Conservation (phyloP, 2,888 invertebrate genomes). For the Ceraclea dissimilis region DNA sequence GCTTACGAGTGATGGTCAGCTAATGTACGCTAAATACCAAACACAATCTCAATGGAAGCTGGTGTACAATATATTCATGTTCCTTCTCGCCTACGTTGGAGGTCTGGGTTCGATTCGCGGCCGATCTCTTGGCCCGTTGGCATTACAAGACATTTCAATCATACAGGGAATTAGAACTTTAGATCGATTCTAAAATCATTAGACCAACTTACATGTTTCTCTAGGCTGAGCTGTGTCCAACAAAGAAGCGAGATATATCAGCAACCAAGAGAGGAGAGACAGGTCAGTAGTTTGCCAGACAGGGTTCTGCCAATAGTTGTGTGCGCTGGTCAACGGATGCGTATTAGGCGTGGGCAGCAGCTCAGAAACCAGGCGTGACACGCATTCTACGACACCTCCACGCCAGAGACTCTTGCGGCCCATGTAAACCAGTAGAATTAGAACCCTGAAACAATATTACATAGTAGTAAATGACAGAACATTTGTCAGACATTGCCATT, state of each 20-base stretch:
- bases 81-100: no score
- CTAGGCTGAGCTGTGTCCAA: constrained; percentile 40
- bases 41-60: no score
- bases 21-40: no score
- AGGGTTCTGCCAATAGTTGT: constrained; percentile 33
- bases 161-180: no score
- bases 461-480: no score
- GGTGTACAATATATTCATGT: no score
- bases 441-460: constrained; percentile 60
- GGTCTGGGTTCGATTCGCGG: no score
- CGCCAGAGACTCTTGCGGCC: constrained; percentile 61
- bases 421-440: constrained; percentile 79
- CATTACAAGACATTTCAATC: no score
- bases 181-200: no score
- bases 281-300: constrained; percentile 54
- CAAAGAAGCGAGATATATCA: constrained; percentile 68
- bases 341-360: constrained; percentile 46
- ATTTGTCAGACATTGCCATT: constrained; percentile 11
- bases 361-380: constrained; percentile 52
- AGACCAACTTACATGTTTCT: constrained; percentile 31
- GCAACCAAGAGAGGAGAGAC: constrained; percentile 64
- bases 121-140: no score
- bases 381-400: constrained; percentile 52
- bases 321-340: constrained; percentile 45
- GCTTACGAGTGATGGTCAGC: no score